These are phyloP conservation scores for Isichthys henryi DNA, from an alignment of 2,113 vertebrate species.

Conservation along the genomic window DNA sequence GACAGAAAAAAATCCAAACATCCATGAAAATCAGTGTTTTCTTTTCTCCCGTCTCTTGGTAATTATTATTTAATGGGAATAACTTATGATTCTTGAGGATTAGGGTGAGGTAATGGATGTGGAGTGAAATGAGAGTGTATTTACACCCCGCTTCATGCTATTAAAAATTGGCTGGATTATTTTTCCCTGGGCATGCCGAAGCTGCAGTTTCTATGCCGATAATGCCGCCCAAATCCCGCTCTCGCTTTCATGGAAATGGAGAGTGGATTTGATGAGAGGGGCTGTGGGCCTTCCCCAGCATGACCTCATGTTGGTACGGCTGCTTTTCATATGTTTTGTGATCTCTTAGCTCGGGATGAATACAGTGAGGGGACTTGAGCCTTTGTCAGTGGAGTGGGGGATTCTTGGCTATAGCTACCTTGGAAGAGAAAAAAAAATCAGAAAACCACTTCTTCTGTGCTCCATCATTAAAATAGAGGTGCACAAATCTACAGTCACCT, in stretches of 20 bases:
- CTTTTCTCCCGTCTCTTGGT: conserved; percentile 52
- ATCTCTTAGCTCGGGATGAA: not conserved
- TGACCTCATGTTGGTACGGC: not conserved
- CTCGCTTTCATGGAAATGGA: conserved; percentile 25
- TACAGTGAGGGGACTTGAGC: not conserved
- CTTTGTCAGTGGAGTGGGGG: not conserved
- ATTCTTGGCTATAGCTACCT: not conserved
- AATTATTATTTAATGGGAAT: conserved; percentile 66
- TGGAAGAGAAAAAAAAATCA: not conserved
- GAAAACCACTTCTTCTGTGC: not conserved
- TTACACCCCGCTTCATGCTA: conserved; percentile 4
- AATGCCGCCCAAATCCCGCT: conserved; percentile 32
- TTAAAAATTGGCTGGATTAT: conserved; percentile 26
- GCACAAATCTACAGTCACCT: not conserved
- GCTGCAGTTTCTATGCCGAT: conserved; percentile 25
- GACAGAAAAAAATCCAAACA: conserved; percentile 49
- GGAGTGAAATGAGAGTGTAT: conserved; percentile 27
- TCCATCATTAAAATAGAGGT: not conserved
- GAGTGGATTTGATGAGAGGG: conserved; percentile 13
- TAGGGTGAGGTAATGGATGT: conserved; percentile 41
- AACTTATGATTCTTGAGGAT: conserved; percentile 58
- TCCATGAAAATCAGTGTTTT: conserved; percentile 66
- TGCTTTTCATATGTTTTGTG: not conserved
- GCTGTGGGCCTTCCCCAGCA: not conserved
- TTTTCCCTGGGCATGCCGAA: conserved; percentile 24